Conservation (phyloP, 2,113 vertebrate genomes). For the Leptocoma aspasia region DNA sequence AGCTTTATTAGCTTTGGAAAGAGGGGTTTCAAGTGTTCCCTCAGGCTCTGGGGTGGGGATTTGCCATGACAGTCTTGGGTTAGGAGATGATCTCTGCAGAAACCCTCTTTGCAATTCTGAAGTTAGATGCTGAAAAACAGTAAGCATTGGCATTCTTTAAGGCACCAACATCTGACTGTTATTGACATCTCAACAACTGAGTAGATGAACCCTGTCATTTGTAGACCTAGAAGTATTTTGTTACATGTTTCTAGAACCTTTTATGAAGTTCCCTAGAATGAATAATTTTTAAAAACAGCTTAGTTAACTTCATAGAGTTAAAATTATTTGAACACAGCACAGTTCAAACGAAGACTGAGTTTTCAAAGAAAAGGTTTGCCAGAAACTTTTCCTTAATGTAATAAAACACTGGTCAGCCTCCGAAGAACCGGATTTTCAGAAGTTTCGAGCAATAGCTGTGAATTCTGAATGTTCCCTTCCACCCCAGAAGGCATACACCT, state of each 20-base stretch:
- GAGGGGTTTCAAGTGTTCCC: background rate
- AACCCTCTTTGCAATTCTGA: background rate
- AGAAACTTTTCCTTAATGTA: background rate
- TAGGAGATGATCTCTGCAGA: background rate
- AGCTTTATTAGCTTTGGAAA: background rate
- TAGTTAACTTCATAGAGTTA: background rate
- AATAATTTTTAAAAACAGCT: slow-evolving; percentile 2
- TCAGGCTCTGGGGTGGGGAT: background rate
- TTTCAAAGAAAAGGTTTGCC: background rate
- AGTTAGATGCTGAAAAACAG: background rate
- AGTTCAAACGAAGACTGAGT: background rate
- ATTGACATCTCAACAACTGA: background rate
- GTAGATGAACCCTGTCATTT: background rate
- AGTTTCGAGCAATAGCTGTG: background rate
- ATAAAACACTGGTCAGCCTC: background rate
- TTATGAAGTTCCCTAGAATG: background rate
- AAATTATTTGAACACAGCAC: background rate
- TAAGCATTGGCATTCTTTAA: background rate
- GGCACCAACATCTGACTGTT: background rate
- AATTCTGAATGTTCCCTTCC: background rate
- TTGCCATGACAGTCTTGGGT: background rate
- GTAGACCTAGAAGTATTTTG: background rate
- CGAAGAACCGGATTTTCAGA: background rate
- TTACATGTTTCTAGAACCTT: background rate
- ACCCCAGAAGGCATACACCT: background rate